phyloP scores from a whole-genome alignment of 2,113 vertebrate genomes.

The Herpetotheres cachinnans region DNA sequence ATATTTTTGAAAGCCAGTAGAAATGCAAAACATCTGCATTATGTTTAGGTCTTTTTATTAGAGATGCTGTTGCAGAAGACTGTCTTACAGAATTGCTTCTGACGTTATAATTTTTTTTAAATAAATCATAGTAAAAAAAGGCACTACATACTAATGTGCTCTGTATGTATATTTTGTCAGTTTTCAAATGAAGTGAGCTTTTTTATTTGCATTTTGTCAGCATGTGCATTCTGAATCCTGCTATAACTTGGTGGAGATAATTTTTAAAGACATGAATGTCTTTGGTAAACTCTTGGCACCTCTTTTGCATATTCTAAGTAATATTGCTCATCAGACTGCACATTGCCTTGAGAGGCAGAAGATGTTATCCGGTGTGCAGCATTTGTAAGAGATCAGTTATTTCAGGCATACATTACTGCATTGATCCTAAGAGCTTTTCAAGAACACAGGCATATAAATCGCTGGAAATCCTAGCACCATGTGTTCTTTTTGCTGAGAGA shows the following conservation, averaged over 20 bases:
- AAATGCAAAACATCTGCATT: not conserved
- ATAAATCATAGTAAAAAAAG: not conserved
- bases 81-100: not conserved
- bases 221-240: not conserved
- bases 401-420: not conserved
- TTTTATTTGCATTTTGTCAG: not conserved
- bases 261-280: not conserved
- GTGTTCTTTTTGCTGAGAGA: slow-evolving; percentile 25
- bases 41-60: not conserved
- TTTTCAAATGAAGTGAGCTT: not conserved
- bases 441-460: slow-evolving; percentile 7
- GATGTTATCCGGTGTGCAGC: slow-evolving; percentile 42
- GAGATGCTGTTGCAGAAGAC: not conserved
- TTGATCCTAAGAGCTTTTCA: slow-evolving; percentile 39
- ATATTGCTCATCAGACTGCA: not conserved
- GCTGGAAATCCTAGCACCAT: not conserved
- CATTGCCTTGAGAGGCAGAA: slow-evolving; percentile 38
- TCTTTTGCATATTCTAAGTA: slow-evolving; percentile 17
- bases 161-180: rapidly evolving
- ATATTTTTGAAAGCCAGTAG: not conserved
- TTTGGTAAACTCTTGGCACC: not conserved
- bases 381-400: slow-evolving; percentile 42
- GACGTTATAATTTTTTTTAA: not conserved
- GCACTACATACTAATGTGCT: not conserved
- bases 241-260: not conserved